phyloP scores from a whole-genome alignment of 1,140 invertebrate species.

The Eueides isabella region DNA sequence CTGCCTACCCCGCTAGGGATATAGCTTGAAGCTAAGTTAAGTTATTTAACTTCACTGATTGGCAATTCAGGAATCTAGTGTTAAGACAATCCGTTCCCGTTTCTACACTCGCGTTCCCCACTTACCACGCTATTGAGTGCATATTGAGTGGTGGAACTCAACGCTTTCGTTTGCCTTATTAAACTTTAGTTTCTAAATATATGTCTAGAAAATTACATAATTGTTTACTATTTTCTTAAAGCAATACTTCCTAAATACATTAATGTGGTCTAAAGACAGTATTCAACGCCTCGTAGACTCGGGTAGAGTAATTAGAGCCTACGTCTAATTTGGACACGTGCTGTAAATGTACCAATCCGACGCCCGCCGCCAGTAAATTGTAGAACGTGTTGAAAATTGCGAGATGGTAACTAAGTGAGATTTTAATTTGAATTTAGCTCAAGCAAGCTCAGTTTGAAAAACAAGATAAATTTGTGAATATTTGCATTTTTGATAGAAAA shows the following conservation, averaged over 20 bases:
- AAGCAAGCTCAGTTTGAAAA: neutral
- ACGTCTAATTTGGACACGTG: constrained; percentile 12
- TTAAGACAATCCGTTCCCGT: too few relatives aligned
- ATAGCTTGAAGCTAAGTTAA: too few relatives aligned
- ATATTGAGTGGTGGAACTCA: too few relatives aligned
- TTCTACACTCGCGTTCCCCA: too few relatives aligned
- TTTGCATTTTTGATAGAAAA: neutral
- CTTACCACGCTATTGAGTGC: too few relatives aligned
- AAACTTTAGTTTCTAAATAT: too few relatives aligned
- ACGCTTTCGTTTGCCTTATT: too few relatives aligned
- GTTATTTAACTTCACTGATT: too few relatives aligned
- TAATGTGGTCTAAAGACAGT: neutral
- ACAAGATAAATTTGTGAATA: neutral
- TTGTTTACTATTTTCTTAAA: neutral
- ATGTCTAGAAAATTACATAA: too few relatives aligned
- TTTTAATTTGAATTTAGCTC: constrained; percentile 2
- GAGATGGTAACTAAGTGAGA: constrained; percentile 1
- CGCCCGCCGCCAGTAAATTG: neutral
- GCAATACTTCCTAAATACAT: neutral
- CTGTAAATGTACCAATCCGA: neutral
- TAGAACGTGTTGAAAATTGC: constrained; percentile 9
- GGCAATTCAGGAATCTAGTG: too few relatives aligned
- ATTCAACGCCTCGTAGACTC: neutral
- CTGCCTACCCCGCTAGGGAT: too few relatives aligned
- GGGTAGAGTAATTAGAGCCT: constrained; percentile 9